These are phyloP conservation scores for Nephrotoma flavescens DNA, from an alignment of 2,888 invertebrate species.

Conservation along the genomic window DNA sequence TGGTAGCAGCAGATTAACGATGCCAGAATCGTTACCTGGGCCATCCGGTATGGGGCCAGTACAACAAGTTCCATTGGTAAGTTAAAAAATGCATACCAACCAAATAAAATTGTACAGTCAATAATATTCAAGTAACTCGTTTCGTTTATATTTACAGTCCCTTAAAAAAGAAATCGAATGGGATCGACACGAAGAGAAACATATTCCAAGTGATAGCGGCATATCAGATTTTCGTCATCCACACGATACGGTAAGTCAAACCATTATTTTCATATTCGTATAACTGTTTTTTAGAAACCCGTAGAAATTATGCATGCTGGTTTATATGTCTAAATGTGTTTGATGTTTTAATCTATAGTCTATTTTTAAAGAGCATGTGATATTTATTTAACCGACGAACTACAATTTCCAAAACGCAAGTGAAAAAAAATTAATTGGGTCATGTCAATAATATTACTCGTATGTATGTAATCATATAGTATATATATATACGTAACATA, in stretches of 20 bases:
- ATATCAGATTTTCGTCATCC: conserved; percentile 66
- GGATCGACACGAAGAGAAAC: conserved; percentile 65
- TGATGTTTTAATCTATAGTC: background rate
- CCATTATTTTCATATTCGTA: too few species aligned
- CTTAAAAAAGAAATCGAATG: conserved; percentile 81
- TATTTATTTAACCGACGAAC: background rate
- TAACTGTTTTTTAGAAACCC: background rate
- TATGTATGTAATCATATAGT: too few species aligned
- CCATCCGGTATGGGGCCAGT: conserved; percentile 77
- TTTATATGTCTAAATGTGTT: background rate
- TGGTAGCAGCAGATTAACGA: conserved; percentile 19
- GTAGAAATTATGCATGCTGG: background rate
- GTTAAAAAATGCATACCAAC: conserved; percentile 16
- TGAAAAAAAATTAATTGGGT: background rate
- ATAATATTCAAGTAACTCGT: background rate
- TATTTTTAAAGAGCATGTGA: background rate
- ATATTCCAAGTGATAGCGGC: conserved; percentile 45
- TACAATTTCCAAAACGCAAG: background rate
- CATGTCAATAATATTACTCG: background rate
- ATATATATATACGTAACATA: background rate
- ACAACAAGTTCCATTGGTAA: conserved; percentile 79
- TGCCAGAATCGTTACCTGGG: conserved; percentile 36
- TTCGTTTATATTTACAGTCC: conserved; percentile 44
- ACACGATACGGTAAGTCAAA: conserved; percentile 63
- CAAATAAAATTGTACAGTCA: background rate